These are phyloP conservation scores for Diaprepes abbreviatus DNA, from an alignment of 2,888 invertebrate species.

Conservation along the genomic window DNA sequence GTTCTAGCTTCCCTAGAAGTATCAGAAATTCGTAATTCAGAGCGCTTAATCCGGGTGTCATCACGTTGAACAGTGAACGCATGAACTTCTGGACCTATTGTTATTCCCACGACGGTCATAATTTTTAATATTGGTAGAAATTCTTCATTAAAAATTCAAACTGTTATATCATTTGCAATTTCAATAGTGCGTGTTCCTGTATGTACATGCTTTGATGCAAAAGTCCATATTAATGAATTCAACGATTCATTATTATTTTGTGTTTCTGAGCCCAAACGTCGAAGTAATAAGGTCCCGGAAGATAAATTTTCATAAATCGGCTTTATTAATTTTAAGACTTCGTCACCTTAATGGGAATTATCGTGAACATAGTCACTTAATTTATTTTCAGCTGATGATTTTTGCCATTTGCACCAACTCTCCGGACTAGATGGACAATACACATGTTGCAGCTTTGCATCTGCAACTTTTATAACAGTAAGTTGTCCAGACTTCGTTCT, in stretches of 20 bases:
- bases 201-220: not conserved
- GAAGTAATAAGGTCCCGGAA: too few relatives aligned
- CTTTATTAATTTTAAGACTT: too few relatives aligned
- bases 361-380: too few relatives aligned
- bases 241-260: slow-evolving; percentile 3
- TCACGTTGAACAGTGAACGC: not conserved
- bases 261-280: not conserved
- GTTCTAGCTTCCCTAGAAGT: not conserved
- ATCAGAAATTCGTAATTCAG: not conserved
- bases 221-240: slow-evolving; percentile 11
- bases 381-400: not conserved
- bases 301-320: too few relatives aligned
- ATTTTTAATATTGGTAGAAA: not conserved
- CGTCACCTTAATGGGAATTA: too few relatives aligned
- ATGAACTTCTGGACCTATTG: too few relatives aligned
- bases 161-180: slow-evolving; percentile 1
- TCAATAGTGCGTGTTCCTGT: not conserved
- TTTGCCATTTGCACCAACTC: not conserved
- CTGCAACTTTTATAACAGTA: not conserved
- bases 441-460: not conserved
- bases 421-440: not conserved
- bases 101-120: too few relatives aligned
- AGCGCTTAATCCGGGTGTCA: not conserved
- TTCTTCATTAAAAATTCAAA: slow-evolving; percentile 1
- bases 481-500: not conserved